phyloP scores from a whole-genome alignment of 2,797 vertebrate species.

The Tauraco hartlaubi region DNA sequence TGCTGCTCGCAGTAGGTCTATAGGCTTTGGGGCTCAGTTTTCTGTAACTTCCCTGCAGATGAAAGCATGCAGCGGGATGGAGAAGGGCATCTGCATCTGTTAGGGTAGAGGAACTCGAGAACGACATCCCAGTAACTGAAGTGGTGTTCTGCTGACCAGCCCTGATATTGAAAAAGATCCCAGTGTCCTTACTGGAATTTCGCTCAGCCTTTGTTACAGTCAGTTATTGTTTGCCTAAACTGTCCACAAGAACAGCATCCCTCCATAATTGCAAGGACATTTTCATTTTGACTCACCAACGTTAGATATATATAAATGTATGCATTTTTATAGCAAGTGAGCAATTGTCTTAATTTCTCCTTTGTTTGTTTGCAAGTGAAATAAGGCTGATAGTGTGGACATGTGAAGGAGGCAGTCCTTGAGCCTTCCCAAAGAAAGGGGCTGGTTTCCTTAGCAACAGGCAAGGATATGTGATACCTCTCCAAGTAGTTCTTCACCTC shows the following conservation, averaged over 20 bases:
- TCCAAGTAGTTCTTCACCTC: neutral
- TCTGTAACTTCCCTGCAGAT: neutral
- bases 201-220: neutral
- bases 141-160: neutral
- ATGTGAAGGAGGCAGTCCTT: neutral
- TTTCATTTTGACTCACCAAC: neutral
- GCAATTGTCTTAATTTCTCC: neutral
- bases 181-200: neutral
- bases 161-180: neutral
- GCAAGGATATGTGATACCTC: neutral
- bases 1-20: neutral
- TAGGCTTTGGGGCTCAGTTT: neutral
- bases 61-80: neutral
- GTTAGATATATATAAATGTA: fast-evolving
- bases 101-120: neutral
- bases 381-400: neutral
- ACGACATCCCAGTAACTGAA: neutral
- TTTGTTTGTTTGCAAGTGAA: neutral
- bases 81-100: neutral
- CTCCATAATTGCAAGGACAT: neutral
- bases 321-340: neutral
- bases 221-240: neutral
- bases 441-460: constrained; percentile 49
- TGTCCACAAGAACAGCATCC: neutral
- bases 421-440: neutral